These are phyloP conservation scores for Trachelus iudaicus DNA, from an alignment of 2,888 invertebrate genomes.

Conservation along the genomic window DNA sequence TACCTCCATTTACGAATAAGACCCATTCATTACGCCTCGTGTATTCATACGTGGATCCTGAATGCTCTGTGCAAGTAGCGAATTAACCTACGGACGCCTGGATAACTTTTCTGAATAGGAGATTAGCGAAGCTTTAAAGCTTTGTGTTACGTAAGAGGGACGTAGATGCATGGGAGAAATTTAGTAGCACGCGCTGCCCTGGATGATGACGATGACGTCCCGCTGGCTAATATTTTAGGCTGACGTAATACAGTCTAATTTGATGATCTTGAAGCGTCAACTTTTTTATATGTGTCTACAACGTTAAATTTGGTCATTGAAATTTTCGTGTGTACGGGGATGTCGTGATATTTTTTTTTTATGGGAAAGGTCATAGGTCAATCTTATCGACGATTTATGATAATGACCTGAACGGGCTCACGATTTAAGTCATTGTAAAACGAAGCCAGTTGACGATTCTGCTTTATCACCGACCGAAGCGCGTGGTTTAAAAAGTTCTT, in stretches of 20 bases:
- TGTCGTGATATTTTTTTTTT: background rate
- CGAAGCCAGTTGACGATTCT: background rate
- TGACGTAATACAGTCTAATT: background rate
- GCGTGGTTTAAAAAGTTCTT: background rate
- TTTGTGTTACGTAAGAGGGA: conserved; percentile 18
- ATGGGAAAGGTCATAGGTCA: background rate
- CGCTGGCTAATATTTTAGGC: conserved; percentile 26
- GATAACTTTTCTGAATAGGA: conserved; percentile 50
- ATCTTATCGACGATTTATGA: background rate
- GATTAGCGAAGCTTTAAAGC: conserved; percentile 31
- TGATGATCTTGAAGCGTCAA: background rate
- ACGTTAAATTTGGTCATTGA: background rate
- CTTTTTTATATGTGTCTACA: no score
- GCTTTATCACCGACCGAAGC: background rate
- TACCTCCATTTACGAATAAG: background rate
- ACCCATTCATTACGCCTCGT: conserved; percentile 43
- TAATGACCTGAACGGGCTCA: background rate
- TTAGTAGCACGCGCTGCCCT: background rate
- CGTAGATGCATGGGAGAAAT: conserved; percentile 15
- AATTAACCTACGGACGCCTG: conserved; percentile 50
- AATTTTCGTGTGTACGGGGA: background rate
- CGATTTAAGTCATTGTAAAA: background rate
- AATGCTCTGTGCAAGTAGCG: conserved; percentile 45
- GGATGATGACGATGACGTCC: conserved; percentile 23
- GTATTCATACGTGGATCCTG: conserved; percentile 42